phyloP scores from a whole-genome alignment of 2,888 invertebrate species.

The Mesorhabditis sp. region DNA sequence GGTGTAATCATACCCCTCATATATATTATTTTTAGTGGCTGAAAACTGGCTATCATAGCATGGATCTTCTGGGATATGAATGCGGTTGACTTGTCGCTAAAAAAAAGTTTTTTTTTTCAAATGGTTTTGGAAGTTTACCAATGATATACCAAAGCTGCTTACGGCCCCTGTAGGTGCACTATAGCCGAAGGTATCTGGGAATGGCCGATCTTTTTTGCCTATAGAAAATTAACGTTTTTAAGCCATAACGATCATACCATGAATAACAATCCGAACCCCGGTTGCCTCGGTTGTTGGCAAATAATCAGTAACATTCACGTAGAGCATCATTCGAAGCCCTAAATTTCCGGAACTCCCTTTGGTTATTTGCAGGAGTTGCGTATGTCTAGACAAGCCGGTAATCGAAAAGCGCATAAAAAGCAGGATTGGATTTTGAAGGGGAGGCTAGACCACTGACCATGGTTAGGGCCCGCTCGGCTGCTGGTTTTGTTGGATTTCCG shows the following conservation, averaged over 20 bases:
- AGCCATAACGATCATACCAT: constrained; percentile 28
- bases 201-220: constrained; percentile 44
- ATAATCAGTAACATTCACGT: constrained; percentile 55
- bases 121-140: constrained; percentile 24
- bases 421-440: not conserved
- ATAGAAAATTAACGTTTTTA: not conserved
- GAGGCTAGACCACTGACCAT: constrained; percentile 31
- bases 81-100: no score
- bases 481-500: constrained; percentile 29
- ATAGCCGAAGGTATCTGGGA: constrained; percentile 56
- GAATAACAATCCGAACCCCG: constrained; percentile 56
- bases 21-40: constrained; percentile 36
- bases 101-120: not conserved
- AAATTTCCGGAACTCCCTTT: constrained; percentile 7
- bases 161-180: constrained; percentile 52
- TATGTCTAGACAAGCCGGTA: not conserved
- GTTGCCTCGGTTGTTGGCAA: constrained; percentile 54
- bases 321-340: constrained; percentile 54
- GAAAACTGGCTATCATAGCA: no score
- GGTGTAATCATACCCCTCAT: constrained; percentile 52
- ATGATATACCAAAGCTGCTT: constrained; percentile 49
- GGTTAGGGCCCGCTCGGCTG: constrained; percentile 52
- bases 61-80: no score
- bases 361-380: not conserved
- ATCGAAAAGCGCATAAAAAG: not conserved